Base-by-base conservation (phyloP, 2,113 vertebrate species). In the Morone saxatilis region DNA sequence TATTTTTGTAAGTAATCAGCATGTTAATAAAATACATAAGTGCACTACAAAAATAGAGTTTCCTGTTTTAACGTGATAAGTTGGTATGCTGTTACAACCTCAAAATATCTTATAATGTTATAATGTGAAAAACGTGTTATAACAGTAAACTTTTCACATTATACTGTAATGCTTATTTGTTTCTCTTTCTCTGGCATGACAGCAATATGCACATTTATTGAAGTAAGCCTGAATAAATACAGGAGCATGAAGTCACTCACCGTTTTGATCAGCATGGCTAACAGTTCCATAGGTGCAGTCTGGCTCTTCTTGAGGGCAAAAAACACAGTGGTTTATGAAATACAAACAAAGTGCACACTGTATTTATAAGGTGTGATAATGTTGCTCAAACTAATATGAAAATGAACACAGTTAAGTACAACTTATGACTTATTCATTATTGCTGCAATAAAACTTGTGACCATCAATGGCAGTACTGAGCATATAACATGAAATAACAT, bases 201-300 rank as follows among this genome's bases (percentile, higher is more conserved):
- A 14, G 5, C 7, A 6, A 4, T 11, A 16, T 7, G 9, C 54
- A 36, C 5, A 20, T 7, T 7, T 36, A 11, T 13, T 7, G 17
- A n/a, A 16, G 6, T 1, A 76, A 5, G 4, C 16, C 31, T 40
- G 68, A 13, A 19, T 38, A 2, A 51, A 57, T n/a, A 36, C 5
- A 62, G 13, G 31, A 1, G 41, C 8, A 7, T 47, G 8, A 41
- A 43, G 16, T 12, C 14, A 59, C 75, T 69, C n/a, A 83, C 89
- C 65, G 25, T 73, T n/a, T 4, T 57, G 63, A 11, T 68, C 12
- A 9, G n/a, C 6, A 5, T 85, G 72, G 7, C 14, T 59, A 0
- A 87, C 20, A 4, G 61, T 71, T 7, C 45, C 54, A 16, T 90
- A 90, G 16, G 86, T 90, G 14, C 84, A 88, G 14, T 82, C 78